A percentile compares a stretch with the other conserved stretches of the same genome.
Conservation (phyloP, 2,797 vertebrate species). For the Adrianichthys oophorus region DNA sequence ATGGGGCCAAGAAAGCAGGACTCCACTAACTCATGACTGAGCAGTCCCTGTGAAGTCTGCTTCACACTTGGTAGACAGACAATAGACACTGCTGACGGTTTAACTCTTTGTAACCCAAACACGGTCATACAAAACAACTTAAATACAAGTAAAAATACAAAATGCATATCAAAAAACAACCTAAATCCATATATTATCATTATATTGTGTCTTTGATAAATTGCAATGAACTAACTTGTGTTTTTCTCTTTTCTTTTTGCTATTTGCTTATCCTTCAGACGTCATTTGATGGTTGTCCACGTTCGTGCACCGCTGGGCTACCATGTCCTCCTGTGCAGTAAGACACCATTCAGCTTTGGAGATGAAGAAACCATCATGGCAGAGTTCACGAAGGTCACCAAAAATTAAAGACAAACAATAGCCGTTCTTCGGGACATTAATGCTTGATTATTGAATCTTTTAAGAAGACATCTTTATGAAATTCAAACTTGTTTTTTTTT, state of each 20-base stretch:
- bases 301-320: slow-evolving; percentile 76
- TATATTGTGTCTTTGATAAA: no score
- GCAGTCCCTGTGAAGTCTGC: slow-evolving; percentile 33
- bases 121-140: slow-evolving; percentile 1
- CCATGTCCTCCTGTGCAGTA: slow-evolving; percentile 84
- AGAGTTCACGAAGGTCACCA: slow-evolving; percentile 81
- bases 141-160: no score
- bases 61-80: slow-evolving; percentile 21
- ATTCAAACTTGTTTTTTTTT: neutral
- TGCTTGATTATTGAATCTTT: neutral
- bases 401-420: neutral
- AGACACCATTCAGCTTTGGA: slow-evolving; percentile 82
- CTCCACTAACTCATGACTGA: slow-evolving; percentile 36
- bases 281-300: slow-evolving; percentile 82
- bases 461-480: neutral
- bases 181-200: no score
- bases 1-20: slow-evolving; percentile 41
- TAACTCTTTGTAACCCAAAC: slow-evolving; percentile 20
- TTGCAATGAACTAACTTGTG: neutral
- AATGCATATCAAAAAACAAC: no score
- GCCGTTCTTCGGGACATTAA: neutral
- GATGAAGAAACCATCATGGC: slow-evolving; percentile 86
- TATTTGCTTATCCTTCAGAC: slow-evolving; percentile 64
- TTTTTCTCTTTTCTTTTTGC: slow-evolving; percentile 6
- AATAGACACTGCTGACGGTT: slow-evolving; percentile 13